Evolutionary conservation across 2,888 invertebrate species (phyloP).

Genomic region (Stenolophus ochropezus): DNA sequence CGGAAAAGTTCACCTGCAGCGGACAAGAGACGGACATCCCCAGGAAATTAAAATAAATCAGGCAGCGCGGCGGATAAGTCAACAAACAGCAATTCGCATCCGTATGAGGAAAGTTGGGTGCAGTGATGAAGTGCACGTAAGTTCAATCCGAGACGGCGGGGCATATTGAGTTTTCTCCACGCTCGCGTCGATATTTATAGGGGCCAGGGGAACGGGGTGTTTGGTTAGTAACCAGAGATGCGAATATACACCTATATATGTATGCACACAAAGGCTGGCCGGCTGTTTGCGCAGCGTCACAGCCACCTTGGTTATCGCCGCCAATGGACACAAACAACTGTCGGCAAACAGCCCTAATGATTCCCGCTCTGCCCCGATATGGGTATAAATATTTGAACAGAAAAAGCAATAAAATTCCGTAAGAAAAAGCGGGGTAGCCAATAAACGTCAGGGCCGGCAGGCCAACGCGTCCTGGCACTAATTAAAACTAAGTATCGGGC

Average conservation of each 20-base stretch:
- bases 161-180: conserved; percentile 62
- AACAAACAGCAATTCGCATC: conserved; percentile 52
- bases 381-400: conserved; percentile 58
- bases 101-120: conserved; percentile 50
- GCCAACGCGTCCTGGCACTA: conserved; percentile 67
- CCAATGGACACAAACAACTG: conserved; percentile 58
- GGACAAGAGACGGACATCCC: conserved; percentile 13
- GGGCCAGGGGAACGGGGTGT: conserved; percentile 57
- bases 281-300: conserved; percentile 50
- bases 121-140: conserved; percentile 56
- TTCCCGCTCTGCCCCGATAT: conserved; percentile 52
- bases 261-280: conserved; percentile 56
- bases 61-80: conserved; percentile 54
- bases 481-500: conserved; percentile 71
- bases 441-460: conserved; percentile 68
- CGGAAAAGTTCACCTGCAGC: conserved; percentile 48
- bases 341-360: conserved; percentile 58
- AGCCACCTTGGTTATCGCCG: conserved; percentile 48
- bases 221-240: conserved; percentile 59
- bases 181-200: conserved; percentile 59
- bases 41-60: conserved; percentile 59
- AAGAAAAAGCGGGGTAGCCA: conserved; percentile 65
- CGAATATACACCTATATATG: conserved; percentile 57
- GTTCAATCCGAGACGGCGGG: conserved; percentile 47
- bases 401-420: conserved; percentile 58